These are phyloP conservation scores for Eretmocerus hayati DNA, from an alignment of 2,888 invertebrate genomes.

Conservation along the genomic window DNA sequence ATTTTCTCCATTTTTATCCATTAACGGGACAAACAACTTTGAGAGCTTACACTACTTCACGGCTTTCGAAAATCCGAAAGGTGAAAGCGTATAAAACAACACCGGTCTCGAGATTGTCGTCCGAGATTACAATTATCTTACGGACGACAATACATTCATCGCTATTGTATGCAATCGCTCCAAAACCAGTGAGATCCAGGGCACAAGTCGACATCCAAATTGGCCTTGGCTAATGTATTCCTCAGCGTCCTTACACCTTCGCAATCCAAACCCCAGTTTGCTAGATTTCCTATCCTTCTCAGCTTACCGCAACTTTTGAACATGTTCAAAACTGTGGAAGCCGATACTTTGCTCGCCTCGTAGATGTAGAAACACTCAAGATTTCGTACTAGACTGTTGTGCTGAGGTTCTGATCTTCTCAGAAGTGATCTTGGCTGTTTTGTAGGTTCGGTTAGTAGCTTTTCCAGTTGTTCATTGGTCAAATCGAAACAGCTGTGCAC, in stretches of 20 bases:
- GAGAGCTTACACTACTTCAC: no score
- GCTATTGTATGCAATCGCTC: conserved; percentile 39
- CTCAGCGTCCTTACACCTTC: conserved; percentile 39
- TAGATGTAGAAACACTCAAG: conserved; percentile 46
- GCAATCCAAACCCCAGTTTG: conserved; percentile 44
- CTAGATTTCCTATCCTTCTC: conserved; percentile 43
- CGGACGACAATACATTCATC: no score
- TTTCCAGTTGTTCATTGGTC: conserved; percentile 40
- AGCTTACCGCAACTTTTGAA: conserved; percentile 40
- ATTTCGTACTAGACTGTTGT: conserved; percentile 28
- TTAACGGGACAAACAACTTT: no score
- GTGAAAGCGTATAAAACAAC: no score
- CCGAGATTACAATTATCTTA: no score
- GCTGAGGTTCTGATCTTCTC: neutral
- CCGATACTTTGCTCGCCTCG: conserved; percentile 42
- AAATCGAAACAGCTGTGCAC: conserved; percentile 44
- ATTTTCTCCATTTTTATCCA: no score
- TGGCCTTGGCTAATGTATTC: conserved; percentile 36
- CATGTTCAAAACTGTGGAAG: conserved; percentile 37
- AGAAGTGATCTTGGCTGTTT: neutral
- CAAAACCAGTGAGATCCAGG: conserved; percentile 47
- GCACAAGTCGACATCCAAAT: conserved; percentile 43
- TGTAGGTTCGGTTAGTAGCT: conserved; percentile 23
- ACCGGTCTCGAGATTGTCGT: no score
- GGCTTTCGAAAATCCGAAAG: no score